Evolutionary conservation across 1,140 invertebrate genomes (phyloP).

Genomic region (Rhopalosiphum padi): DNA sequence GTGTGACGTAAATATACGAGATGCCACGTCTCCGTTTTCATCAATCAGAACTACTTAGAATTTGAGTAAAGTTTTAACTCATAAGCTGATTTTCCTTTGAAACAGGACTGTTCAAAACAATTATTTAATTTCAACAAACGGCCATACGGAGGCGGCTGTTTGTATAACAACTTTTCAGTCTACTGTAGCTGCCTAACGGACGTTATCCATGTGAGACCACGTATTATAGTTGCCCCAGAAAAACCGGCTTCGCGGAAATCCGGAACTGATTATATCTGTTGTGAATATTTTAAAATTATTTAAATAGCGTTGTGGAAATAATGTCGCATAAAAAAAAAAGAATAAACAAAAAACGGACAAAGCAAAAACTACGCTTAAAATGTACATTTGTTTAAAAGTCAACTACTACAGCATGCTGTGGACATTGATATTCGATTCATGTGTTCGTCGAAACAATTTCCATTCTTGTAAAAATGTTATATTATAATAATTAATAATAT

Average conservation of each 20-base stretch:
- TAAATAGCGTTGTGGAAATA: slow-evolving; percentile 12
- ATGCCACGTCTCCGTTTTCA: not conserved
- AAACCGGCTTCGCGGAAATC: slow-evolving; percentile 48
- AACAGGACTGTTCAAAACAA: not conserved
- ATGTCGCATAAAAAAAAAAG: not conserved
- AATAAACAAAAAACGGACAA: not conserved
- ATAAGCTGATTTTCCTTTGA: slow-evolving; percentile 12
- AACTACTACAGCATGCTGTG: not conserved
- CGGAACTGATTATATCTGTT: slow-evolving; percentile 46
- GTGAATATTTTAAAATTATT: slow-evolving; percentile 45
- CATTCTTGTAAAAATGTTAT: not conserved
- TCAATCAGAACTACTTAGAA: not conserved
- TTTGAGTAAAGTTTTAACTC: not conserved
- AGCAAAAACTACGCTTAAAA: not conserved
- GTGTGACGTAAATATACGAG: slow-evolving; percentile 4
- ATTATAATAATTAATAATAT: not conserved
- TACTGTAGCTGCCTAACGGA: not conserved
- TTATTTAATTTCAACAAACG: not conserved
- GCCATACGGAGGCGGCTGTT: not conserved
- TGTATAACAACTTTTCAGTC: not conserved
- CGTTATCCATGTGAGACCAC: not conserved
- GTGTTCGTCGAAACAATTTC: not conserved
- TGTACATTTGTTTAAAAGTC: not conserved
- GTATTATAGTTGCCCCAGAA: slow-evolving; percentile 22
- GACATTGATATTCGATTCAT: not conserved